Base-by-base conservation (phyloP, 1,140 invertebrate genomes). In the Heliothis virescens region DNA sequence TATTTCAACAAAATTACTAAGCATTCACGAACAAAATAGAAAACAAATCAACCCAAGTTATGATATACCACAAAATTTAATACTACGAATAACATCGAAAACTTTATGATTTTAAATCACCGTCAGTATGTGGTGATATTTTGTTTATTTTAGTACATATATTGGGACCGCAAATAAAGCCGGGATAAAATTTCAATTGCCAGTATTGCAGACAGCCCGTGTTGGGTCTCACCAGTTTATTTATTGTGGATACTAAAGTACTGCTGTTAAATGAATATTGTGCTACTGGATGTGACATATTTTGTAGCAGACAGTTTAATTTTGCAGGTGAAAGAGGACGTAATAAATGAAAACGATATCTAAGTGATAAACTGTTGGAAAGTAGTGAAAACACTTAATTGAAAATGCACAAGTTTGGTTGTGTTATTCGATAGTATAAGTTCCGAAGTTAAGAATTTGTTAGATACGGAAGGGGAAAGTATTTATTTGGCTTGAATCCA, bases 151-250 rank as follows among this genome's bases (percentile, higher is more conserved):
- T 88, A 92, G 79, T 88, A 73, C 69, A 90, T 87, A 92, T 94
- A 93, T 91, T 92, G 90, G 83, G 81, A 83, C 78, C 86, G 85
- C 84, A 81, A 85, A 88, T 94, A 93, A 93, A 94, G 88, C 90
- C 78, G 86, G 92, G 89, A 93, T 93, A 88, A 91, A 92, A 94
- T 91, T 94, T 92, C 91, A 92, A 94, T 94, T 94, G 91, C 88
- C 90, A 91, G 84, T 73, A 81, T 85, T 83, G 87, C 83, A 90
- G 92, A 93, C 93, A 92, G 93, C 84, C 34, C 84, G 86, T 83
- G 84, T 82, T 82, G 75, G 87, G 88, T 92, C 89, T 83, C 86
- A 81, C 80, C 85, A 87, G 87, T 92, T 92, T 94, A 93, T 94
- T 94, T 94, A 93, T 94, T 91, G 90, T 91, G 80, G 82, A 87